Evolutionary conservation across 2,113 vertebrate species (phyloP).

Genomic region (Ictalurus furcatus): DNA sequence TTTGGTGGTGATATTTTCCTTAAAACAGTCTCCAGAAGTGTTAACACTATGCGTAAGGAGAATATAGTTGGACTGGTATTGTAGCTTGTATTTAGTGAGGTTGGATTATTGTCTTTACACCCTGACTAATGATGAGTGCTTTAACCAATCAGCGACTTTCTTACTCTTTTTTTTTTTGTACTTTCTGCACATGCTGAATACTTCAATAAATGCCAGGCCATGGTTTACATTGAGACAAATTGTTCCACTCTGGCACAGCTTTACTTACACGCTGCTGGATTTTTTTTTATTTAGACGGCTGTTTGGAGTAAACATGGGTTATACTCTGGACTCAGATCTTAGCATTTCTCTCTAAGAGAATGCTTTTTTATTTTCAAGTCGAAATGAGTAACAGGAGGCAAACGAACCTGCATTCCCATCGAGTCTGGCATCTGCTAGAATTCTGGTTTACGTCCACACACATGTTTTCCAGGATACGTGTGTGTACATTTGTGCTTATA

Average conservation of each 20-base stretch:
- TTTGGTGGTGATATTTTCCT: neutral
- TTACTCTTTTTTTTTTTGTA: neutral
- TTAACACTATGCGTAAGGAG: too few relatives aligned
- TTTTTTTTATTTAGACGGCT: neutral
- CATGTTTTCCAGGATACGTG: constrained; percentile 63
- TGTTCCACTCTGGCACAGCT: too few relatives aligned
- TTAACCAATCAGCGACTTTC: neutral
- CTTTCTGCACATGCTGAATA: neutral
- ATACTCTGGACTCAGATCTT: constrained; percentile 5
- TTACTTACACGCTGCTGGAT: neutral
- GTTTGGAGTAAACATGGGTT: neutral
- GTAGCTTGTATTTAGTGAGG: neutral
- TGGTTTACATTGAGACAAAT: neutral
- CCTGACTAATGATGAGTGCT: neutral
- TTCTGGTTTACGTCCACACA: neutral
- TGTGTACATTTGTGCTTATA: constrained; percentile 48
- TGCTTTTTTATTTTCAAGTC: neutral
- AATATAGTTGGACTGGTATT: neutral
- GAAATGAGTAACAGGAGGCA: neutral
- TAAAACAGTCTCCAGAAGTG: neutral
- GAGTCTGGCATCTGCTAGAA: neutral
- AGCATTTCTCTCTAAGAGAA: neutral
- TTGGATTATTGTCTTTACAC: neutral
- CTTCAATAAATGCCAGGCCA: neutral
- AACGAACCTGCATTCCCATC: neutral